phyloP scores from a whole-genome alignment of 2,113 vertebrate species.

The Poeciliopsis retropinna region DNA sequence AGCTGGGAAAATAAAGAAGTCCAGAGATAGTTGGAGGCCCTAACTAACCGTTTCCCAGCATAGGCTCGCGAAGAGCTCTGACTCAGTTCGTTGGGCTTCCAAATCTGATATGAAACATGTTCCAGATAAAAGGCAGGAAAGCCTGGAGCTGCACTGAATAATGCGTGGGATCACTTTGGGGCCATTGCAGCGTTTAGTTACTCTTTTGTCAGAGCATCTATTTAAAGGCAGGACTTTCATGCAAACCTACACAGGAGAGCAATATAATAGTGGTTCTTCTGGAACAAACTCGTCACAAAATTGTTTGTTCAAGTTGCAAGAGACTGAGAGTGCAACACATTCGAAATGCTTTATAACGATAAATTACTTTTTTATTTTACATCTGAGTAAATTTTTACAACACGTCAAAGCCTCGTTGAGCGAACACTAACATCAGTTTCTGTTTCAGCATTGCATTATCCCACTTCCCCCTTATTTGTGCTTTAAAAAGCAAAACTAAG shows the following conservation, averaged over 20 bases:
- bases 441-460: constrained; percentile 15
- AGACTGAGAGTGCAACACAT: too few species aligned
- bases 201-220: constrained; percentile 38
- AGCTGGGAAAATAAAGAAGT: constrained; percentile 66
- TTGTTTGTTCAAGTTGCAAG: neutral
- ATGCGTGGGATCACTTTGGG: neutral
- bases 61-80: constrained; percentile 27
- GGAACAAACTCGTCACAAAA: neutral
- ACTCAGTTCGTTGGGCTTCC: neutral
- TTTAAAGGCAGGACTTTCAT: constrained; percentile 30
- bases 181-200: neutral
- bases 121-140: neutral
- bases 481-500: neutral
- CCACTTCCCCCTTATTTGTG: neutral
- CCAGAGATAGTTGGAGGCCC: constrained; percentile 36
- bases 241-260: constrained; percentile 1
- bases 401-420: constrained; percentile 28
- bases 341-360: neutral
- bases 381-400: constrained; percentile 18
- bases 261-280: constrained; percentile 21
- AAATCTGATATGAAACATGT: constrained; percentile 24
- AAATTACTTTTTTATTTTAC: neutral
- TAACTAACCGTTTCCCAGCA: constrained; percentile 39
- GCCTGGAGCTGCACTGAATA: constrained; percentile 5
- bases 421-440: constrained; percentile 8